Base-by-base conservation (phyloP, 1,140 invertebrate genomes). In the Hypsibius dujardini region DNA sequence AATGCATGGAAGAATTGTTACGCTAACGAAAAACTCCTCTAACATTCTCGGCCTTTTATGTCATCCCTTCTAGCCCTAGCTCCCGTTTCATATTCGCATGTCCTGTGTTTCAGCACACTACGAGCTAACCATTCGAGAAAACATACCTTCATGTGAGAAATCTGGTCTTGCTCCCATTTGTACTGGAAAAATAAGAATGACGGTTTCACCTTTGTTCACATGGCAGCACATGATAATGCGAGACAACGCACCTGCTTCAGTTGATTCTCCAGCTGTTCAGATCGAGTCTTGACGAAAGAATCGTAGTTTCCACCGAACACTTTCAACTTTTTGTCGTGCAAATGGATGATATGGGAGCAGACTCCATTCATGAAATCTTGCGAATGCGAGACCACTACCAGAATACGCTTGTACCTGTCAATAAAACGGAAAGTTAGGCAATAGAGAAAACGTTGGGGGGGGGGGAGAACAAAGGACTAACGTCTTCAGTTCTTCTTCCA, bases 361-460 rank as follows among this genome's bases (percentile, higher is more conserved):
- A 99, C 92, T 72, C 95, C 95, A 80, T 99, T 99, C 72, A 99
- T 82, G 79, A 99, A 99, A 86, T 99, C 96, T 84, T 99, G 95
- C n/a, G 96, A 99, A 81, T 99, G 96, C 1, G 95, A 98, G 75
- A 98, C 94, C 70, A 99, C 86, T n/a, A 99, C 89, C 74, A 99
- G 82, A 80, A 98, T 98, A 76, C 94, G 84, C 80, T 95, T 96
- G 77, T 98, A 95, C 62, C 87, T 89, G 78, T 47, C 81, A 81
- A 75, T 74, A 75, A 76, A 74, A 45, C 71, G 59, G 69, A 72
- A 60, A 69, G 14, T 67, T 59, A 15, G 14, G n/a, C 28, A 46
- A 46, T n/a, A 70, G 15, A 69, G 67, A 69, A 69, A 7, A 69
- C 40, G n/a, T n/a, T 12, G n/a, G n/a, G n/a, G 7, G n/a, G n/a